Conservation (phyloP, 2,888 invertebrate species). For the Lasioglossum calceatum region DNA sequence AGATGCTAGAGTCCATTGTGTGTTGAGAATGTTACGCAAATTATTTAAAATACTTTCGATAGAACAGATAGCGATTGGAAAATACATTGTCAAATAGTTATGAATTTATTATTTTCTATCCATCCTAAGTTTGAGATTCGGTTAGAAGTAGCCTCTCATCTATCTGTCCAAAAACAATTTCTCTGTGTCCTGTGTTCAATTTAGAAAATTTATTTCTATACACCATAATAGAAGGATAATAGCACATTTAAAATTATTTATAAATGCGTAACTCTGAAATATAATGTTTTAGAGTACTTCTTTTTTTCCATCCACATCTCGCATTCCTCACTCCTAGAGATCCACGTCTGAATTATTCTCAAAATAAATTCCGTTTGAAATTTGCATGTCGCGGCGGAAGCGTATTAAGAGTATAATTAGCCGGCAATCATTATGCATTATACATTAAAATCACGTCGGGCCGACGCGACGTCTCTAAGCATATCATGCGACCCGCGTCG, state of each 20-base stretch:
- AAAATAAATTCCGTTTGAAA: neutral
- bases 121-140: neutral
- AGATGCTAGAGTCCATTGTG: neutral
- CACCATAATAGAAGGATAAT: too few species aligned
- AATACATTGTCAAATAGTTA: neutral
- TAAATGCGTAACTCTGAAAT: neutral
- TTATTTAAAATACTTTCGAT: neutral
- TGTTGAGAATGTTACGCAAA: neutral
- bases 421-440: neutral
- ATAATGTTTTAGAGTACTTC: neutral
- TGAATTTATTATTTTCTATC: neutral
- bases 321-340: neutral
- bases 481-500: conserved; percentile 21
- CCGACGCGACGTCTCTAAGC: conserved; percentile 35
- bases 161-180: neutral
- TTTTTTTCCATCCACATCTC: neutral
- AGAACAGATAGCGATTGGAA: neutral
- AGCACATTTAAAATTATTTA: neutral
- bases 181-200: neutral
- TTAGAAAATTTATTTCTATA: neutral
- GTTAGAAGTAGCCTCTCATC: neutral
- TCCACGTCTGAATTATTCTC: neutral
- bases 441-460: neutral
- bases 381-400: neutral
- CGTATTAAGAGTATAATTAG: neutral